Base-by-base conservation (phyloP, 2,888 invertebrate genomes). In the Podotricha telesiphe region DNA sequence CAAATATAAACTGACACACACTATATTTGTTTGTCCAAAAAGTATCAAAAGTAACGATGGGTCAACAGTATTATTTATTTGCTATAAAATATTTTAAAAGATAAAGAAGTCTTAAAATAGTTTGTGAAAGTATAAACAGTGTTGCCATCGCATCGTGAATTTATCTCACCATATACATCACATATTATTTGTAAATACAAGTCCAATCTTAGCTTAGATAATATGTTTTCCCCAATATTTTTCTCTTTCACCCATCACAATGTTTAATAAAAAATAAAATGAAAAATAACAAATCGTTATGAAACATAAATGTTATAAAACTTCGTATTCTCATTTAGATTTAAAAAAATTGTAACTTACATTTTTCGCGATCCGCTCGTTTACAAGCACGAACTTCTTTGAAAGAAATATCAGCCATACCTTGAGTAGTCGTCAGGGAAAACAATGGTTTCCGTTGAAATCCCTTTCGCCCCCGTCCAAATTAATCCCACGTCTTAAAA, bases 401-500 rank as follows among this genome's bases (percentile, higher is more conserved):
- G 20, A 65, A 59, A 68, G 63, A 59, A 64, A 64, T 68, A 58
- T 64, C 58, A 64, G 45, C 64, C 51, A 67, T 45, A 64, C 56
- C 37, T 63, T 56, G 55, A 63, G 40, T 58, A 58, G 58, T 68
- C 63, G 45, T 68, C 56, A 56, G 37, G n/a, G 65, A 42, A 65
- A 65, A 69, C 68, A 69, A 68, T 65, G 59, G 53, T 53, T 69
- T 69, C 68, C 65, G 53, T 47, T 51, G 45, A 69, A 65, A 59
- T 69, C 65, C 59, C 65, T 22, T 59, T 69, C 42, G 40, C 37
- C 45, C 55, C 45, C 58, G 28, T 40, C 48, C 56, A 51, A 68
- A 68, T 68, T 68, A 63, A 68, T 68, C 56, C 68, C 56, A 62
- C 47, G 55, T 55, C 68, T 68, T 62, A 68, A 63, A 58, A 68